Evolutionary conservation across 2,888 invertebrate species (phyloP).

Genomic region (Glaucopsyche alexis): DNA sequence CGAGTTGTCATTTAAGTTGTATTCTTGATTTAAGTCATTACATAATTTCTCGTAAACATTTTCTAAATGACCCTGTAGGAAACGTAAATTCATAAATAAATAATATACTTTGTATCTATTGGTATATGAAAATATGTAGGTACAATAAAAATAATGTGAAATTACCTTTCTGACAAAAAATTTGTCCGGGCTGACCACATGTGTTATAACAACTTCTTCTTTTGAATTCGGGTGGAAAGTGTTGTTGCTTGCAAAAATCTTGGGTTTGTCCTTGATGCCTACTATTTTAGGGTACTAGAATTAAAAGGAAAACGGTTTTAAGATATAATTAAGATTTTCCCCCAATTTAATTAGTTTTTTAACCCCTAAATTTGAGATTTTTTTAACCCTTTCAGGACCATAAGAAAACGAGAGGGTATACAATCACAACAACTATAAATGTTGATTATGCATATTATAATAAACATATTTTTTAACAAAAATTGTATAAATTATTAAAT

Average conservation of each 20-base stretch:
- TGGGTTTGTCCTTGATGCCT: slow-evolving; percentile 55
- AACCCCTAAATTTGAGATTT: too few relatives aligned
- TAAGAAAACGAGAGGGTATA: too few relatives aligned
- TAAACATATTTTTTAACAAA: too few relatives aligned
- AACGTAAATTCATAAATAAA: not conserved
- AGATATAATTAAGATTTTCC: not conserved
- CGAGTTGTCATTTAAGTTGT: slow-evolving; percentile 48
- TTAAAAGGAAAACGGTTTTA: slow-evolving; percentile 28
- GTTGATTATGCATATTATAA: too few relatives aligned
- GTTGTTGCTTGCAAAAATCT: slow-evolving; percentile 52
- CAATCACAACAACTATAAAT: too few relatives aligned
- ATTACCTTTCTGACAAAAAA: slow-evolving; percentile 84
- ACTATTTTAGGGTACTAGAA: slow-evolving; percentile 57
- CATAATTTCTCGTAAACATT: slow-evolving; percentile 62
- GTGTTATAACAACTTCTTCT: slow-evolving; percentile 77
- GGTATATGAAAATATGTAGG: too few relatives aligned
- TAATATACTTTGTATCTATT: not conserved
- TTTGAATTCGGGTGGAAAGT: slow-evolving; percentile 59
- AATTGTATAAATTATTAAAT: too few relatives aligned
- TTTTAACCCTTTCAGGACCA: too few relatives aligned
- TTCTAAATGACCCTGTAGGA: slow-evolving; percentile 54
- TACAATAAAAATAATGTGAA: not conserved
- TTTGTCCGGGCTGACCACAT: slow-evolving; percentile 81
- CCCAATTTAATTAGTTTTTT: too few relatives aligned
- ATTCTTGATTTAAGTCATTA: slow-evolving; percentile 68